Percentiles rank a stretch among this genome's conserved stretches.
These are phyloP conservation scores for Smutsia gigantea DNA, from an alignment of 2,797 vertebrate genomes.

Conservation along the genomic window DNA sequence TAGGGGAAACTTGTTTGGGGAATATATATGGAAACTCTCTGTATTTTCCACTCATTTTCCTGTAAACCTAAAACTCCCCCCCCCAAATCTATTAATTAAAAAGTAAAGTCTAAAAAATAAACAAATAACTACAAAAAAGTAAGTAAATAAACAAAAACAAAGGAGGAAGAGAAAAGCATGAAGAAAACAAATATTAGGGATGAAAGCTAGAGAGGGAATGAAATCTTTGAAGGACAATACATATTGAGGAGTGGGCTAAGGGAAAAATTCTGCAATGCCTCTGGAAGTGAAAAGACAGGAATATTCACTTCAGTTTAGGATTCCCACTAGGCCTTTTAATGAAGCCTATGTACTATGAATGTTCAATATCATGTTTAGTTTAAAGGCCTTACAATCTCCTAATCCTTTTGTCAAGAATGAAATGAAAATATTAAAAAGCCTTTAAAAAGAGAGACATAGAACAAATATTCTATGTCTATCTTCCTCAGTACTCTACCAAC, in stretches of 20 bases:
- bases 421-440: background rate
- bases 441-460: background rate
- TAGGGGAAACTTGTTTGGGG: background rate
- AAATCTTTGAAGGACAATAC: background rate
- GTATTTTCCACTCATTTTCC: background rate
- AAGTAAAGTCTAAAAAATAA: too few species aligned
- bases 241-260: background rate
- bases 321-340: background rate
- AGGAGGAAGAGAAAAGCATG: background rate
- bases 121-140: too few species aligned
- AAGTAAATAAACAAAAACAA: background rate
- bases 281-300: background rate
- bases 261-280: background rate
- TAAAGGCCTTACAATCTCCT: constrained; percentile 35
- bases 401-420: background rate
- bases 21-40: background rate
- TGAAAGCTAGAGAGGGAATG: background rate
- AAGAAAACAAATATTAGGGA: background rate
- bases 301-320: background rate
- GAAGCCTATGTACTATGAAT: background rate
- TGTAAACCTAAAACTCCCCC: background rate
- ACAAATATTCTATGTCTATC: background rate
- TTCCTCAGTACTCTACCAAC: background rate
- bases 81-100: background rate
- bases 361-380: background rate